Conservation (phyloP, 2,797 vertebrate species). For the Sebastes goodei region DNA sequence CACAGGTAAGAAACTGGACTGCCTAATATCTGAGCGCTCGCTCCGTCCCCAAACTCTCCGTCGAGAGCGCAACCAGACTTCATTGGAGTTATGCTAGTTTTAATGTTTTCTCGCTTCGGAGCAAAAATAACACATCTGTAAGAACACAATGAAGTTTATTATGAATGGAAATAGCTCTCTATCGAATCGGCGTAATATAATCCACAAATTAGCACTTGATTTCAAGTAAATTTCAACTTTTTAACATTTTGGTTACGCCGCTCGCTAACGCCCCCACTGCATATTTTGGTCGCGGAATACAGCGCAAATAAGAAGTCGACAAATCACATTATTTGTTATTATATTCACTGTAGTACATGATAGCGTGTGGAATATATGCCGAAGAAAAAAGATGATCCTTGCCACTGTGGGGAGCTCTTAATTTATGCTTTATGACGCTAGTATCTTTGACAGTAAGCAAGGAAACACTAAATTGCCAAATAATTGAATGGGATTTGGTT, state of each 20-base stretch:
- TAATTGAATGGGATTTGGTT: neutral
- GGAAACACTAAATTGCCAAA: neutral
- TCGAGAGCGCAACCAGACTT: slow-evolving; percentile 23
- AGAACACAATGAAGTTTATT: accelerated
- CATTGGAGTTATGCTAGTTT: neutral
- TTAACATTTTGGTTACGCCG: neutral
- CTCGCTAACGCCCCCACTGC: neutral
- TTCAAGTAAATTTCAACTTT: slow-evolving; percentile 32
- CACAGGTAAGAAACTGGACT: slow-evolving; percentile 86
- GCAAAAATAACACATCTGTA: accelerated
- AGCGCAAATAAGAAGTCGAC: neutral
- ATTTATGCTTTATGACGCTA: accelerated
- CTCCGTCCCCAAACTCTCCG: neutral
- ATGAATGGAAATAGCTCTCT: accelerated
- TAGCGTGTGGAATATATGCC: neutral
- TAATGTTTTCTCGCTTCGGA: accelerated
- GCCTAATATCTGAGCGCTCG: neutral
- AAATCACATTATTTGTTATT: neutral
- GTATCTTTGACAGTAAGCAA: neutral
- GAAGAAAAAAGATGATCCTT: neutral
- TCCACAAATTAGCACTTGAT: accelerated
- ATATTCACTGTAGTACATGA: accelerated
- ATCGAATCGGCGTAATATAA: neutral
- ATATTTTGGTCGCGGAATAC: neutral
- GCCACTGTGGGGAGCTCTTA: accelerated